Evolutionary conservation across 2,113 vertebrate genomes (phyloP), one percentile per base, ranked within the genome.

Genomic region (Ammodytes marinus): DNA sequence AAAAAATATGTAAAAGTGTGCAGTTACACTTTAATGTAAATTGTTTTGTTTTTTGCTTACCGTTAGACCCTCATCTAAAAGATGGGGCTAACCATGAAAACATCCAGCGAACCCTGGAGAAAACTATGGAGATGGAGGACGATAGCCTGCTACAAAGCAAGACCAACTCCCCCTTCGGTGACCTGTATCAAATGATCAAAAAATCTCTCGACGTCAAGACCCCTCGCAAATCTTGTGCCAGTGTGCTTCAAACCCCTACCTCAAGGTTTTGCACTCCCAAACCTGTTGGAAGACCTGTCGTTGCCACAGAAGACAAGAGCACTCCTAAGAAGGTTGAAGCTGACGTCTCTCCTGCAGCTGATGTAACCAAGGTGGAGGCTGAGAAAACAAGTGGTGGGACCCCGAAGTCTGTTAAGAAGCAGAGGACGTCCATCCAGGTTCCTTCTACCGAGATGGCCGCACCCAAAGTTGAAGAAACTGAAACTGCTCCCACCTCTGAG

Each of bases 171-270:
- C 96, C 97, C 3, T 97, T 97, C 45, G 88, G 46, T 63, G 89
- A 96, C 69, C 93, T 97, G 46, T 97, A 95, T 91, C 90, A 97
- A 88, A 95, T 95, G n/a, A 77, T 96, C 72, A 97, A 96, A 63
- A 80, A 86, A 6, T 94, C 97, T 54, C 69, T 96, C 64, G 55
- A 88, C 77, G 78, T 91, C 35, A 90, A 93, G 80, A 92, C 93
- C 0, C 91, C 92, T 13, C 80, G 78, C 59, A 94, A 92, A 54
- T 81, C 87, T 19, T 87, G 84, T 13, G 67, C 6, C 67, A 86
- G 81, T 74, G 53, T 66, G 35, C 42, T 88, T 64, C 91, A 93
- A 69, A 92, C 50, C 0, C 82, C 92, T 3, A 27, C 83, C 4
- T 82, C 85, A 0, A 86, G 17, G 45, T 76, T 79, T 40, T 50